phyloP scores from a whole-genome alignment of 2,797 vertebrate genomes.

The Acipenser oxyrinchus region DNA sequence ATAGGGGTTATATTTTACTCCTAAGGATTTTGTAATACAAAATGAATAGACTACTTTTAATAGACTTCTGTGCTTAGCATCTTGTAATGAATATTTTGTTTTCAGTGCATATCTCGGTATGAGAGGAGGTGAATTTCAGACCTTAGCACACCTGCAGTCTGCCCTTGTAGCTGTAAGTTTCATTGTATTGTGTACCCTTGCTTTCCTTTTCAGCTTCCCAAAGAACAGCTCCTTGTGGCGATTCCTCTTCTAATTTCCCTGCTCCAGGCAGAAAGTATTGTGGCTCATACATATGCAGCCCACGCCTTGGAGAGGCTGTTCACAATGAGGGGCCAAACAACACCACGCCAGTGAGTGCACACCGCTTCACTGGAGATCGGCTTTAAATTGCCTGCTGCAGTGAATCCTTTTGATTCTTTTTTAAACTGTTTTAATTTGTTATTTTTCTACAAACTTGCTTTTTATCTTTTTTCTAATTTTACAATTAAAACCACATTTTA shows the following conservation, averaged over 20 bases:
- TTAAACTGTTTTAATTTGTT: no score
- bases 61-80: neutral
- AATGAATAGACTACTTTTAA: neutral
- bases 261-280: slow-evolving; percentile 87
- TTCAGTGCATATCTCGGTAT: neutral
- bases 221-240: slow-evolving; percentile 84
- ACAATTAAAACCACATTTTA: no score
- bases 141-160: neutral
- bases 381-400: no score
- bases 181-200: neutral
- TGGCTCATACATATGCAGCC: slow-evolving; percentile 91
- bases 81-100: neutral
- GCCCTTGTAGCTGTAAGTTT: neutral
- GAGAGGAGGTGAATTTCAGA: neutral
- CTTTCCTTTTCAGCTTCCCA: slow-evolving; percentile 74
- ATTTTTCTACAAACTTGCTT: no score
- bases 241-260: slow-evolving; percentile 83
- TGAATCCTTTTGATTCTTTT: no score
- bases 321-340: slow-evolving; percentile 87
- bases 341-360: slow-evolving; percentile 73
- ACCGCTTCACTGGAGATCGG: neutral
- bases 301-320: slow-evolving; percentile 92
- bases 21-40: neutral
- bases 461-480: no score
- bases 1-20: neutral